Evolutionary conservation across 2,888 invertebrate species (phyloP), one percentile per base, ranked within the genome.

Genomic region (Brenthis ino): DNA sequence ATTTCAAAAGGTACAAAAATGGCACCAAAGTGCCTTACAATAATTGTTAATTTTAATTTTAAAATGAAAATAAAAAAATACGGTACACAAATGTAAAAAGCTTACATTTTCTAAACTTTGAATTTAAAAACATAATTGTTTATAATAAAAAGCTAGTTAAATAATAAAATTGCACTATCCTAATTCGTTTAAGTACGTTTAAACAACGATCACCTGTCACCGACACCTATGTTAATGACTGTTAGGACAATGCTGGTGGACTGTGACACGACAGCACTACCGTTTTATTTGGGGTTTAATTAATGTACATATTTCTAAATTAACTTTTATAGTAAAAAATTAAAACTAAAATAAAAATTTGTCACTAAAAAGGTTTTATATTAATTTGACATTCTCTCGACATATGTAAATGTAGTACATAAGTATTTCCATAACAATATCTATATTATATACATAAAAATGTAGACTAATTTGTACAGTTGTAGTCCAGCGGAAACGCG

Each of bases 161-260:
- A 16, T 28, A 50, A 1, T 50, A 28, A 20, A 24, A n/a, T 12
- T 50, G 28, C 48, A 28, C 28, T 50, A 37, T 63, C 63, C 63
- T 63, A 63, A 63, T 53, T 63, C 63, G 33, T 13, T 51, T 51
- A 33, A 63, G 63, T 63, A 43, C 63, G 37, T 53, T 53, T 63
- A 33, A 33, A 63, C 12, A 37, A 67, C 65, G 48, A 69, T 70
- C 71, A 70, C 64, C 74, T 70, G 72, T 74, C 70, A 69, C 48
- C 37, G 63, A 68, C 73, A 74, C 74, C 67, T 72, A 72, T 57
- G 65, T 58, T 57, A 66, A 47, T 65, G 50, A 43, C 37, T 24
- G 33, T 43, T 56, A 61, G 61, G 43, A 56, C 56, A 33, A 60
- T 24, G 24, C 37, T 47, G 28, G 13, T 51, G 50, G 47, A 14